Base-by-base conservation (phyloP, 2,113 vertebrate genomes). In the Phalacrocorax pelagicus region DNA sequence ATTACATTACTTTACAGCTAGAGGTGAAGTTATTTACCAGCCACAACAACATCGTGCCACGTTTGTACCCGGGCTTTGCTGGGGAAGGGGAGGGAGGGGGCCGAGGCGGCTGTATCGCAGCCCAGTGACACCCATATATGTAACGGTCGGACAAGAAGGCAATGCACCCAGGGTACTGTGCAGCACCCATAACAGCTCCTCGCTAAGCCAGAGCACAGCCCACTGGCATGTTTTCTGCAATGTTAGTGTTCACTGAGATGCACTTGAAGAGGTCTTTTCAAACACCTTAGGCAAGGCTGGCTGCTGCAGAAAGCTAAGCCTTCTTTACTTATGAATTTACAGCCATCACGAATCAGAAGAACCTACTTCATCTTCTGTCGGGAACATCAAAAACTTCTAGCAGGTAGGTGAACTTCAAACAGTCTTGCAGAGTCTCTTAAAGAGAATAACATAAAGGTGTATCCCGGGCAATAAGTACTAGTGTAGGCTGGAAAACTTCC, bases 41-140 rank as follows among this genome's bases (percentile, higher is more conserved):
- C 13, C 51, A 15, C 49, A n/a, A 27, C 19, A n/a, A 1, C 29
- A 11, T 1, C 1, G 10, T 2, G 47, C 16, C 10, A 5, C 2
- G 26, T n/a, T 6, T 36, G 61, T 42, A 36, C 20, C 42, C 4
- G 0, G 40, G 47, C 57, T 38, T 12, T 55, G 81, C 79, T 29
- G 52, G n/a, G 10, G 11, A 51, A 14, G 58, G 34, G 46, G 15
- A 49, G 19, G 62, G 38, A 42, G 65, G 26, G 52, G 22, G 34
- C 46, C 59, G 13, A 1, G 51, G 36, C 9, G 75, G 40, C n/a
- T 62, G 29, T 21, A n/a, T 1, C 3, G 2, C 34, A 67, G 61
- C n/a, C 83, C 61, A 7, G 61, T 2, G 55, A 44, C 65, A 73
- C 49, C n/a, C 9, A 15, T 8, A 67, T 19, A 44, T 5, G 2